Conservation (phyloP, 2,888 invertebrate genomes). For the Lacanobia oleracea region DNA sequence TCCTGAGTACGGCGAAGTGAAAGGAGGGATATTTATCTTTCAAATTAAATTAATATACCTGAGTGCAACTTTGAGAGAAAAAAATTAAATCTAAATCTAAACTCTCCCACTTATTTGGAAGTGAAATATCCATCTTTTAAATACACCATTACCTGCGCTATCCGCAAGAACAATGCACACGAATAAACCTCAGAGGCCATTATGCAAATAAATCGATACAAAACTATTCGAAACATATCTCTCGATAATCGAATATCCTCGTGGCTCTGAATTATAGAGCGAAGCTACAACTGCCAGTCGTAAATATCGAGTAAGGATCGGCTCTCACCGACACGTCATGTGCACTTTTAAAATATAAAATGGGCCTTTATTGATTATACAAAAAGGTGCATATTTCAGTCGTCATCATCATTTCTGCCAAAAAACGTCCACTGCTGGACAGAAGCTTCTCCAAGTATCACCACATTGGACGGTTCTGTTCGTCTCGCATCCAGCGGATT, state of each 20-base stretch:
- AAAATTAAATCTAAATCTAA: too few relatives aligned
- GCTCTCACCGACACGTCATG: not conserved
- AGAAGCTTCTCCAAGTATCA: too few relatives aligned
- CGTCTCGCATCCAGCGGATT: too few relatives aligned
- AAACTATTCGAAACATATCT: constrained; percentile 61
- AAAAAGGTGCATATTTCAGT: not conserved
- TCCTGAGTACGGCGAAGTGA: too few relatives aligned
- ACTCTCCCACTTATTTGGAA: not conserved
- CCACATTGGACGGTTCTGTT: too few relatives aligned
- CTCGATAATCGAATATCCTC: constrained; percentile 61
- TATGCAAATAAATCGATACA: constrained; percentile 62
- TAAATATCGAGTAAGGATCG: constrained; percentile 71
- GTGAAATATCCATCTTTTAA: not conserved
- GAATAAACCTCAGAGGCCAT: constrained; percentile 35
- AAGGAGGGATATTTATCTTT: too few relatives aligned
- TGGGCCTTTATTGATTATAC: not conserved
- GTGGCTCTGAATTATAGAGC: constrained; percentile 74
- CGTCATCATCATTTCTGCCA: too few relatives aligned
- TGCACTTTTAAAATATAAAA: not conserved
- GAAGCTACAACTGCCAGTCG: constrained; percentile 67
- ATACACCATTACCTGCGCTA: not conserved
- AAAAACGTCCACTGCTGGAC: too few relatives aligned
- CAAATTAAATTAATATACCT: too few relatives aligned
- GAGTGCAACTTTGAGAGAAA: too few relatives aligned
- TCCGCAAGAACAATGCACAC: constrained; percentile 33